A percentile compares a stretch with the other conserved stretches of the same genome.
Conservation (phyloP, 1,140 invertebrate species). For the Metopolophium dirhodum region DNA sequence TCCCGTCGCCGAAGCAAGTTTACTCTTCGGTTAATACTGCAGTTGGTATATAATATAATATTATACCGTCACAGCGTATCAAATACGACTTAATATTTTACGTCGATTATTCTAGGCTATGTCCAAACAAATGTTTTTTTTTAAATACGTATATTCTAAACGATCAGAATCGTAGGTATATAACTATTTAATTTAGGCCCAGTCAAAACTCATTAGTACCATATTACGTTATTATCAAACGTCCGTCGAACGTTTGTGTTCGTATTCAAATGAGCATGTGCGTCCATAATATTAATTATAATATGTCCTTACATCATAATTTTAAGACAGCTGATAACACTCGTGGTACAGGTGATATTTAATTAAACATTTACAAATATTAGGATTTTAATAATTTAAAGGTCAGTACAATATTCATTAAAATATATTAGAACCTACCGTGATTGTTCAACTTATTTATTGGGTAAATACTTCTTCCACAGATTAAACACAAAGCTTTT, state of each 20-base stretch:
- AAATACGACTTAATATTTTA: not conserved
- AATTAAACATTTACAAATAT: not conserved
- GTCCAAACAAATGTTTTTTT: conserved; percentile 24
- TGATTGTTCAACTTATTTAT: not conserved
- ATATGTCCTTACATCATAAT: not conserved
- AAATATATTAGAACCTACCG: not conserved
- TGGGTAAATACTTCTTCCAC: not conserved
- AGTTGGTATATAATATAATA: not conserved
- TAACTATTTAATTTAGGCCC: not conserved
- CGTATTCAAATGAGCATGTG: not conserved
- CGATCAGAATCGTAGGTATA: not conserved
- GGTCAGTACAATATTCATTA: not conserved
- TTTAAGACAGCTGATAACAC: not conserved
- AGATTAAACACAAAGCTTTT: not conserved
- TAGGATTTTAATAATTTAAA: not conserved
- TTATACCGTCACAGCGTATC: not conserved
- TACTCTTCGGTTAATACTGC: not conserved
- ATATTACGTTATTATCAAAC: not conserved
- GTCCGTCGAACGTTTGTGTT: not conserved
- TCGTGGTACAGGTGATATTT: not conserved
- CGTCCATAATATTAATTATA: not conserved
- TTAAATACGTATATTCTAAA: not conserved
- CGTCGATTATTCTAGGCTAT: not conserved
- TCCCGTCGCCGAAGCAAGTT: not conserved
- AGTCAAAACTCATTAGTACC: not conserved